Evolutionary conservation across 1,140 invertebrate genomes (phyloP).

Genomic region (Drosophila simulans): DNA sequence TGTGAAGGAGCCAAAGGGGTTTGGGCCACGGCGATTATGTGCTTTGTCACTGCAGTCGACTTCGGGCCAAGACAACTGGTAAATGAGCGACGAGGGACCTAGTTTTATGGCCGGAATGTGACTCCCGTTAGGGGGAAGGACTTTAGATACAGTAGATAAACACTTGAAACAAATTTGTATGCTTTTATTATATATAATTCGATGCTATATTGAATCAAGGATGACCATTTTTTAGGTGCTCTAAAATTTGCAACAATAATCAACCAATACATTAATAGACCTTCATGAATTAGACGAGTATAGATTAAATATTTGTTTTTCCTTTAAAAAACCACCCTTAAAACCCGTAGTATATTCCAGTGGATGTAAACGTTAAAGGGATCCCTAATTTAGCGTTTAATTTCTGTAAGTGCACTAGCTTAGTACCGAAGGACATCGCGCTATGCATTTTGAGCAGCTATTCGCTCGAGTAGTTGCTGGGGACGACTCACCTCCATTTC

Average conservation of each 20-base stretch:
- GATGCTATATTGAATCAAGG: no score
- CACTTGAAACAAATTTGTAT: slow-evolving; percentile 15
- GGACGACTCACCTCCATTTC: slow-evolving; percentile 36
- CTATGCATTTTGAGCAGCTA: slow-evolving; percentile 72
- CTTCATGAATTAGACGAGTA: no score
- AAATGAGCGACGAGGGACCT: slow-evolving; percentile 73
- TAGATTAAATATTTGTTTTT: no score
- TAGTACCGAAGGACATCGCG: slow-evolving; percentile 32
- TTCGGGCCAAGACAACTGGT: slow-evolving; percentile 27
- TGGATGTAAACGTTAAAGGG: no score
- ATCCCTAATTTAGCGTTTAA: neutral
- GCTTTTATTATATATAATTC: no score
- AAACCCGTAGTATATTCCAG: no score
- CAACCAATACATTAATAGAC: neutral
- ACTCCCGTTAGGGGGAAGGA: slow-evolving; percentile 31
- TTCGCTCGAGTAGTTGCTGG: slow-evolving; percentile 52
- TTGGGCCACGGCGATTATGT: slow-evolving; percentile 56
- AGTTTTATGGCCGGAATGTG: slow-evolving; percentile 48
- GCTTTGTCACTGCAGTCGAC: slow-evolving; percentile 39
- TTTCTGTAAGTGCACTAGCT: slow-evolving; percentile 13
- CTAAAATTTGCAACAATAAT: no score
- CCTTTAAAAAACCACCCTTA: no score
- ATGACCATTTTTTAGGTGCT: no score
- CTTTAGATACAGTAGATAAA: slow-evolving; percentile 15
- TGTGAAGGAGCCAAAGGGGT: slow-evolving; percentile 40